These are phyloP conservation scores for Clarias batrachus DNA, from an alignment of 2,113 vertebrate genomes.

Conservation along the genomic window DNA sequence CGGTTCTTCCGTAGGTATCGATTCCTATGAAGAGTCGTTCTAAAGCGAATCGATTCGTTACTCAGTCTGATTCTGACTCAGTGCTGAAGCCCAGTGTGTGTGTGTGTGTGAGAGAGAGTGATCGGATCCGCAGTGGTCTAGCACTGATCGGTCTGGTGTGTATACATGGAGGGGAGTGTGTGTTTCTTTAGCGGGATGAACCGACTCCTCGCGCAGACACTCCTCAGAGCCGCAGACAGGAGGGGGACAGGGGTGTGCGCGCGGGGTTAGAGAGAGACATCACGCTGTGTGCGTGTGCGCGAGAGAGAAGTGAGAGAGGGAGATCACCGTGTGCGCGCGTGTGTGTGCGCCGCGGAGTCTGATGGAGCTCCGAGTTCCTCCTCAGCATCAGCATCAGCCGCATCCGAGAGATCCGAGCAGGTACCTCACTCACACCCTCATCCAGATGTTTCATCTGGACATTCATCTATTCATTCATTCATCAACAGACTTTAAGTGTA, in stretches of 20 bases:
- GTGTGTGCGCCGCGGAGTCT: no score
- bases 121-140: not conserved
- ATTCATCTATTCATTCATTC: no score
- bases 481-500: no score
- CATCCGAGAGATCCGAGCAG: no score
- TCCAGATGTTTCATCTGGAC: not conserved
- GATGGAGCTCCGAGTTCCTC: no score
- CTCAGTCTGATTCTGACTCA: not conserved
- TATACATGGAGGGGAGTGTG: not conserved
- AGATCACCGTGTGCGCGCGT: no score
- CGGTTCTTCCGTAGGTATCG: not conserved
- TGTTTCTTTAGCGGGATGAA: not conserved
- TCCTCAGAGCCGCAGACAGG: not conserved
- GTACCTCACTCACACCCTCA: no score
- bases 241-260: not conserved
- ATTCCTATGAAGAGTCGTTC: conserved; percentile 10
- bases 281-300: no score
- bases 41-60: not conserved
- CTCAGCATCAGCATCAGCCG: no score
- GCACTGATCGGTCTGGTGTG: not conserved
- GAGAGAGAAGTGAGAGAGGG: no score
- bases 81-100: no score
- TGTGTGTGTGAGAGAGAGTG: no score
- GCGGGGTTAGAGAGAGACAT: not conserved
- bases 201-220: not conserved